Percentiles rank a stretch among this genome's conserved stretches.
Conservation (phyloP, 2,888 invertebrate genomes). For the Gymnocheta viridis region DNA sequence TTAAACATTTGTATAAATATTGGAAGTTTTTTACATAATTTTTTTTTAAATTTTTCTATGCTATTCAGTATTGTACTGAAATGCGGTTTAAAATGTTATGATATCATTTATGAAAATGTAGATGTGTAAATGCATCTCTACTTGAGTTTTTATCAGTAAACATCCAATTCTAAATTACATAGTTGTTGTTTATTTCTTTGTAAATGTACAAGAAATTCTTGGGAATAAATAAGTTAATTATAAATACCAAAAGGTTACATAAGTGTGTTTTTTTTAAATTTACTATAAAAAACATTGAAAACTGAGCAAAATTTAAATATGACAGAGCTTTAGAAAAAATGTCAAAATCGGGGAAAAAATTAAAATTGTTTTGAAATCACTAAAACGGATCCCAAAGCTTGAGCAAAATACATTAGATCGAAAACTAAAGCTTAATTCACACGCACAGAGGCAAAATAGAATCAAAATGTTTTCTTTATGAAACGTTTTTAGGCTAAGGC, state of each 20-base stretch:
- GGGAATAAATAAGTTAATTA: background rate
- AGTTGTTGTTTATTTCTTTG: background rate
- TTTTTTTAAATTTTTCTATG: background rate
- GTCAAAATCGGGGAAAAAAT: background rate
- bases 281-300: too few relatives aligned
- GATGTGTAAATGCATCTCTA: background rate
- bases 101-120: conserved; percentile 30
- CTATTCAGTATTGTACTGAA: conserved; percentile 2
- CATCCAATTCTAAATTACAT: background rate
- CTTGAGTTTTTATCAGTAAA: background rate
- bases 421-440: too few relatives aligned
- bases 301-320: too few relatives aligned
- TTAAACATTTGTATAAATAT: conserved; percentile 65
- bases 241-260: too few relatives aligned
- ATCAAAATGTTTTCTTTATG: too few relatives aligned
- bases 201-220: background rate
- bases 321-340: background rate
- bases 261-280: too few relatives aligned
- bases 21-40: conserved; percentile 36
- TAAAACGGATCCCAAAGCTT: too few relatives aligned
- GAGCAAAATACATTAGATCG: too few relatives aligned
- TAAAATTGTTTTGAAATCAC: too few relatives aligned
- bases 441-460: too few relatives aligned
- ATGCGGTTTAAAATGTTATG: conserved; percentile 20
- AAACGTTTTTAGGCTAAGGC: too few relatives aligned